Evolutionary conservation across 2,797 vertebrate genomes (phyloP), one percentile per base, ranked within the genome.

Genomic region (Sebastes nivosus): DNA sequence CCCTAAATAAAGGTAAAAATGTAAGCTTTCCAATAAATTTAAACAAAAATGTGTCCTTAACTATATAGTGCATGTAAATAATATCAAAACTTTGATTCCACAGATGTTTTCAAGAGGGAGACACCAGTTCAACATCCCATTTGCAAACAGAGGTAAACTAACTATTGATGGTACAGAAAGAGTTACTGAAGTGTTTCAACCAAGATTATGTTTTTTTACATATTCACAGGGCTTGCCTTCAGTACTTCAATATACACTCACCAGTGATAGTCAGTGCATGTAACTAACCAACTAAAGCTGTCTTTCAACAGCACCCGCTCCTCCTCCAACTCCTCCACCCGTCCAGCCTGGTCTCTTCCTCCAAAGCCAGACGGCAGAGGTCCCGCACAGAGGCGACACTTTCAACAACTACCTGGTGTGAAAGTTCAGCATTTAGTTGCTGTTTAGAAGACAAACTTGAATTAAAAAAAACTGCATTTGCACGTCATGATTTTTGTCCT

Each of bases 361-460:
- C 54, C 66, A 25, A 5, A 60, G 29, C 16, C 68, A 34, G 27
- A 1, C 8, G 5, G 13, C 0, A 1, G 64, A 75, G 0, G 14
- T n/a, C 29, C 75, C 0, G 14, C 57, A 16, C 11, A 80, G 84
- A 77, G 91, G 87, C 65, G 91, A 93, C 74, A 24, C 42, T 42
- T 87, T 92, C 55, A 78, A 5, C 77, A 93, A 93, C 79, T 70
- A 42, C 50, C 64, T 92, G 79, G 83, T 72, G 72, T 93, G 60
- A 88, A n/a, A 18, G 5, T 7, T 25, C 22, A 9, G 73, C 13
- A 52, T 55, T 69, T 46, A 8, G 38, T 38, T 61, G 77, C 71
- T 74, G 8, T 59, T 69, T 13, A 69, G 11, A 61, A 7, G 30
- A 52, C 9, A 68, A 68, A 75, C 34, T 1, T 59, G 4, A 82